These are phyloP conservation scores for Oreocharis arfaki DNA, from an alignment of 2,113 vertebrate species.

Conservation along the genomic window DNA sequence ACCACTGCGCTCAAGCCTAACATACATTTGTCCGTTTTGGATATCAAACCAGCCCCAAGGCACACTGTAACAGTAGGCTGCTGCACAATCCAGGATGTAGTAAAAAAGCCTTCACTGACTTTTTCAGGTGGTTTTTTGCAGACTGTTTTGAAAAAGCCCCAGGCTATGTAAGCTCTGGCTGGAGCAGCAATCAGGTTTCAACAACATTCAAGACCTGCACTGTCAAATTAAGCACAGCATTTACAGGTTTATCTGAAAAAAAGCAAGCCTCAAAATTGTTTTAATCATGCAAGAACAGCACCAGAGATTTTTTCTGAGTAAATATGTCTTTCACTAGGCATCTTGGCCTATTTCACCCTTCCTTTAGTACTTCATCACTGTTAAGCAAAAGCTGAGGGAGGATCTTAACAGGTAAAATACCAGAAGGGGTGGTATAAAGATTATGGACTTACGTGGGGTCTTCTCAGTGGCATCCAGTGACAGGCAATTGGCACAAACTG, in stretches of 20 bases:
- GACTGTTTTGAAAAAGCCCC: neutral
- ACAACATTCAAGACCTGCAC: neutral
- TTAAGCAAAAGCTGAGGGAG: neutral
- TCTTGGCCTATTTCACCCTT: neutral
- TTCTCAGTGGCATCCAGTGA: neutral
- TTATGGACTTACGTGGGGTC: neutral
- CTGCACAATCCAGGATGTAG: neutral
- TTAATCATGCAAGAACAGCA: neutral
- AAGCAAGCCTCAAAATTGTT: neutral
- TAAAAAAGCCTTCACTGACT: neutral
- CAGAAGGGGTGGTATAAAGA: neutral
- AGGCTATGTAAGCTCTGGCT: neutral
- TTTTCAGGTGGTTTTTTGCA: neutral
- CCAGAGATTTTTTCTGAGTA: neutral
- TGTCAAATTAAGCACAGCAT: neutral
- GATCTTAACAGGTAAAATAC: neutral
- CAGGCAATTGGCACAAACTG: neutral
- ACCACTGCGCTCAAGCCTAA: neutral
- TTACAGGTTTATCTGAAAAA: neutral
- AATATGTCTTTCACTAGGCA: neutral
- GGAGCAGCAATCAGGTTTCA: neutral
- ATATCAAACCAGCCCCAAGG: neutral
- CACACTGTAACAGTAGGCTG: neutral
- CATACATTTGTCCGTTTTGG: neutral
- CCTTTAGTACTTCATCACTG: neutral